Percentiles rank a stretch among this genome's conserved stretches.
These are phyloP conservation scores for Scaptomyza pallida DNA, from an alignment of 1,140 invertebrate species.

Conservation along the genomic window DNA sequence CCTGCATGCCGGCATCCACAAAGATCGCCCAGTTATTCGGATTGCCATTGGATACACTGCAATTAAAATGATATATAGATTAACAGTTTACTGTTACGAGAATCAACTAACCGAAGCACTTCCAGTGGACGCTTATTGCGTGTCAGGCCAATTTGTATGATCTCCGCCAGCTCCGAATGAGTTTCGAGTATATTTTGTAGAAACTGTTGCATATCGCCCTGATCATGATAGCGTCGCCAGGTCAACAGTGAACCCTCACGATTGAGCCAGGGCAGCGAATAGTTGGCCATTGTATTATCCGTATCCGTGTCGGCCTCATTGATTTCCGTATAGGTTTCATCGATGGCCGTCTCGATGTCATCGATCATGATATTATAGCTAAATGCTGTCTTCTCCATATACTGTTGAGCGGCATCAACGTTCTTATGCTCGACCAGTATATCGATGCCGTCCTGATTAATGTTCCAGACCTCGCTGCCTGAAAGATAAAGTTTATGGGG, in stretches of 20 bases:
- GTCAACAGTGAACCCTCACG: conserved; percentile 87
- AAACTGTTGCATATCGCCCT: conserved; percentile 87
- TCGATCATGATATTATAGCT: conserved; percentile 89
- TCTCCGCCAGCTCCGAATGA: conserved; percentile 87
- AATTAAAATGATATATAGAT: too few species aligned
- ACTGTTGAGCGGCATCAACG: conserved; percentile 85
- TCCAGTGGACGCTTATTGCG: conserved; percentile 89
- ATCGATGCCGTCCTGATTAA: conserved; percentile 82
- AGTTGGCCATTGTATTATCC: conserved; percentile 66
- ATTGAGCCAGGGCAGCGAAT: conserved; percentile 69
- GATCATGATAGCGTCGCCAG: conserved; percentile 89
- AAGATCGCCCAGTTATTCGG: conserved; percentile 87
- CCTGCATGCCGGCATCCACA: conserved; percentile 90
- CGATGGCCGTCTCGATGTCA: conserved; percentile 90
- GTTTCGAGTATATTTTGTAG: conserved; percentile 87
- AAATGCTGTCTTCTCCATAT: conserved; percentile 86
- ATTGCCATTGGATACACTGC: conserved; percentile 87
- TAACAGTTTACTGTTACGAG: too few species aligned
- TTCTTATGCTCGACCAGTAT: conserved; percentile 87
- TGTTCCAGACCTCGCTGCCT: conserved; percentile 81
- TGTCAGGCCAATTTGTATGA: conserved; percentile 89
- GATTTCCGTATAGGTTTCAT: conserved; percentile 89
- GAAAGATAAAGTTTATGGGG: too few species aligned
- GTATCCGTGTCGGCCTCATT: conserved; percentile 84
- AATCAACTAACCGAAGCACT: conserved; percentile 83